Percentiles rank a stretch among this genome's conserved stretches.
phyloP scores from a whole-genome alignment of 2,888 invertebrate species.

The Drosophila austrosaltans region DNA sequence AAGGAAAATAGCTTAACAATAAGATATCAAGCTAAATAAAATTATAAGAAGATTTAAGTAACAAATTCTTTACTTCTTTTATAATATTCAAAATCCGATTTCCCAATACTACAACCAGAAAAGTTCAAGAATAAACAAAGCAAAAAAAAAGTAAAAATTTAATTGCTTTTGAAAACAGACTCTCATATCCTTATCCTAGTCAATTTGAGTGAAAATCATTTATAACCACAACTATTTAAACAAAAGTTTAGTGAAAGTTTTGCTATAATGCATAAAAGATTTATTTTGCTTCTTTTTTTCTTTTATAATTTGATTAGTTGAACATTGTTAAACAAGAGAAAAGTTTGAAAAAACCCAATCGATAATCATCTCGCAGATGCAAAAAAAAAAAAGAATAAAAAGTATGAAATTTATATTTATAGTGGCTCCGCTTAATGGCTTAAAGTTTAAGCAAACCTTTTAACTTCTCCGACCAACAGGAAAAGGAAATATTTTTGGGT shows the following conservation, averaged over 20 bases:
- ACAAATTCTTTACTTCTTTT: too few species aligned
- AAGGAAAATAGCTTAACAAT: too few species aligned
- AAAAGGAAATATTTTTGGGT: slow-evolving; percentile 1
- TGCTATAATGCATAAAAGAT: too few species aligned
- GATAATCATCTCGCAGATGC: background rate
- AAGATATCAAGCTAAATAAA: too few species aligned
- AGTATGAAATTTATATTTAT: background rate
- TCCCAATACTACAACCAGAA: too few species aligned
- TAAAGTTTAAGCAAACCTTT: slow-evolving; percentile 23
- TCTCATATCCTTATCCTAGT: background rate
- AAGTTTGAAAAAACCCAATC: background rate
- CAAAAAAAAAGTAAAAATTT: background rate
- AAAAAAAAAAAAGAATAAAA: background rate
- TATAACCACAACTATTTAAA: background rate
- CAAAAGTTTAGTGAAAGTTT: background rate
- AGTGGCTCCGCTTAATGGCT: slow-evolving; percentile 7
- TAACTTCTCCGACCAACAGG: background rate
- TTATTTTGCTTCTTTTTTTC: too few species aligned
- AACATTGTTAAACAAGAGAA: background rate
- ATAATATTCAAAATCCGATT: too few species aligned
- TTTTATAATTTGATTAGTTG: too few species aligned
- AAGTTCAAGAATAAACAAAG: too few species aligned
- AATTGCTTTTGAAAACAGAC: background rate
- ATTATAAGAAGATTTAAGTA: too few species aligned
- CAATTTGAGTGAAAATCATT: background rate